A percentile compares a stretch with the other conserved stretches of the same genome.
phyloP scores from a whole-genome alignment of 2,888 invertebrate genomes.

The Patella depressa region DNA sequence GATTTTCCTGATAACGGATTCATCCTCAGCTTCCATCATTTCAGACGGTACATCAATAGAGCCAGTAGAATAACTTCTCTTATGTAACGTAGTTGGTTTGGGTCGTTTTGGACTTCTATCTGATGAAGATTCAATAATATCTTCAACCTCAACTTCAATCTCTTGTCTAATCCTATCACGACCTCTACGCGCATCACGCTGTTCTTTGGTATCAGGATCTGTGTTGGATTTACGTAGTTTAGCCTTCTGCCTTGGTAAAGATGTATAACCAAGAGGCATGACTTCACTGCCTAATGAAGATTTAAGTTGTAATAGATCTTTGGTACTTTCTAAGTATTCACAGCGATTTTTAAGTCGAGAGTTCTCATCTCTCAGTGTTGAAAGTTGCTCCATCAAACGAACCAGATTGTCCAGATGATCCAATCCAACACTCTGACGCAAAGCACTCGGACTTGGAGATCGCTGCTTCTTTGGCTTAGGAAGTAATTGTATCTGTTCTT shows the following conservation, averaged over 20 bases:
- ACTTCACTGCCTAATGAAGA: conserved; percentile 44
- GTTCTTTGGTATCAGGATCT: conserved; percentile 5
- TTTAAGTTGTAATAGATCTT: conserved; percentile 72
- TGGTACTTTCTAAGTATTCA: conserved; percentile 81
- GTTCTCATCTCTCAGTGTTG: conserved; percentile 82
- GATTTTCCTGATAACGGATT: conserved; percentile 27
- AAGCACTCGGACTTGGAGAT: conserved; percentile 54
- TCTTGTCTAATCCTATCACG: conserved; percentile 48
- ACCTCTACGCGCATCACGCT: conserved; percentile 25
- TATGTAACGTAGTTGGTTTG: conserved; percentile 47
- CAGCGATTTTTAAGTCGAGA: conserved; percentile 79
- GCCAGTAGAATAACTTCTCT: conserved; percentile 63
- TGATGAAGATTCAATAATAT: conserved; percentile 54
- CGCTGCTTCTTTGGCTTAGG: conserved; percentile 39
- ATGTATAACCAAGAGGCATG: conserved; percentile 40
- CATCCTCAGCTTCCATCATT: conserved; percentile 53
- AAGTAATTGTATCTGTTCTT: conserved; percentile 36
- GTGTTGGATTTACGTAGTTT: conserved; percentile 25
- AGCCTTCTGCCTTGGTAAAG: conserved; percentile 36
- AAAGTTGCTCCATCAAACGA: conserved; percentile 82
- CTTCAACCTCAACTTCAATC: conserved; percentile 51
- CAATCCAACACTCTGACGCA: conserved; percentile 72
- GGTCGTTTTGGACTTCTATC: conserved; percentile 52
- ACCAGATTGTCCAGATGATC: conserved; percentile 86
- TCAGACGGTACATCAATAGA: conserved; percentile 62